Conservation (phyloP, 2,888 invertebrate species). For the Clanis bilineata region DNA sequence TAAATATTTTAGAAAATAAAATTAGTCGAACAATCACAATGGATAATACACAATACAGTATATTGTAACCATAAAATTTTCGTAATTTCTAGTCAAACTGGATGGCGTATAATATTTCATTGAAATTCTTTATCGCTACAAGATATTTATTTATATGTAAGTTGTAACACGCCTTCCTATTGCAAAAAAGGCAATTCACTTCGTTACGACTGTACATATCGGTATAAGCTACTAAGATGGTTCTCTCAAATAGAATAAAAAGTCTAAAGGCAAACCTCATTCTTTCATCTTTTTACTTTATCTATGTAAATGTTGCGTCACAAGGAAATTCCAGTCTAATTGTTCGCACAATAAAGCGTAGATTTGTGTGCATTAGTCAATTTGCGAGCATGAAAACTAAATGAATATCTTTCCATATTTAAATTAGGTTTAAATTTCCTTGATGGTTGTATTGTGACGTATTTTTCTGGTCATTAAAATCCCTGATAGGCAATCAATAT, state of each 20-base stretch:
- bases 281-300: constrained; percentile 50
- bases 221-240: constrained; percentile 43
- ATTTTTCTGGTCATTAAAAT: constrained; percentile 18
- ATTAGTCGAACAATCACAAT: too few species aligned
- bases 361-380: background rate
- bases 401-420: background rate
- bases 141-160: background rate
- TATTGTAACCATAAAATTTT: too few species aligned
- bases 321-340: constrained; percentile 24
- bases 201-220: constrained; percentile 31
- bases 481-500: constrained; percentile 23
- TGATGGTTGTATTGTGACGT: background rate
- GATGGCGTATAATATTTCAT: background rate
- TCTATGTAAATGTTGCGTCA: constrained; percentile 13
- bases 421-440: background rate
- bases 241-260: constrained; percentile 50
- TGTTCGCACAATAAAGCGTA: background rate
- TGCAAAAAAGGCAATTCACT: constrained; percentile 33
- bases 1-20: too few species aligned
- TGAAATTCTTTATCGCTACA: background rate
- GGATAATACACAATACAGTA: too few species aligned
- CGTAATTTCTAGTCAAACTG: too few species aligned
- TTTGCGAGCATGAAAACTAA: constrained; percentile 1
- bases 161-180: background rate
- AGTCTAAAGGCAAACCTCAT: constrained; percentile 55